Evolutionary conservation across 2,888 invertebrate species (phyloP).

Genomic region (Rhagonycha fulva): DNA sequence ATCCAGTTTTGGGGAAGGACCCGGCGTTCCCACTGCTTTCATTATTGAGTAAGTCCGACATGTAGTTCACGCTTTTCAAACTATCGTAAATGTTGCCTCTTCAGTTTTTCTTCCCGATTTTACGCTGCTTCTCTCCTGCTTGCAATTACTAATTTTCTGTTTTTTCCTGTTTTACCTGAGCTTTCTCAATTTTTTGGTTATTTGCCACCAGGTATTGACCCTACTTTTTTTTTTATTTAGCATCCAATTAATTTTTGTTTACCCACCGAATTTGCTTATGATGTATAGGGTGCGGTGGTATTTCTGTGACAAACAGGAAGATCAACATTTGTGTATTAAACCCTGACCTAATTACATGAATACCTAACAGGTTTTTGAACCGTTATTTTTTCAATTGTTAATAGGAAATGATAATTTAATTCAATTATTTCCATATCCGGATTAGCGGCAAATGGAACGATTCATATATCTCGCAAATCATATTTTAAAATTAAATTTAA

Average conservation of each 20-base stretch:
- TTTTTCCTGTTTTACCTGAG: neutral
- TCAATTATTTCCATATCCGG: neutral
- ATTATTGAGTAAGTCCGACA: constrained; percentile 7
- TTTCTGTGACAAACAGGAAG: neutral
- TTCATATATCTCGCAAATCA: neutral
- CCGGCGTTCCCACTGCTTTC: constrained; percentile 11
- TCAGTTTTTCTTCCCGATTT: neutral
- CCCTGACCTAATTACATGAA: neutral
- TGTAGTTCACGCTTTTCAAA: constrained; percentile 7
- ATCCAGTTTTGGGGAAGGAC: constrained; percentile 3
- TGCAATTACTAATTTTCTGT: neutral
- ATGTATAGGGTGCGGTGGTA: neutral
- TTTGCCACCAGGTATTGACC: neutral
- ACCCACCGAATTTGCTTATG: neutral
- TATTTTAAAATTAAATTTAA: neutral
- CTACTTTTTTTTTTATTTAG: neutral
- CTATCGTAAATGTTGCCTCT: neutral
- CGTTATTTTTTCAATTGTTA: neutral
- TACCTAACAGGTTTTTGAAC: neutral
- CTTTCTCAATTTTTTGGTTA: neutral
- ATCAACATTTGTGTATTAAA: neutral
- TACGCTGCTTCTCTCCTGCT: neutral
- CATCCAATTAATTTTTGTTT: neutral
- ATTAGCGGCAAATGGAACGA: neutral
- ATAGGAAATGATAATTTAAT: neutral